These are phyloP conservation scores for Anoplius nigerrimus DNA, from an alignment of 2,888 invertebrate species.

Conservation along the genomic window DNA sequence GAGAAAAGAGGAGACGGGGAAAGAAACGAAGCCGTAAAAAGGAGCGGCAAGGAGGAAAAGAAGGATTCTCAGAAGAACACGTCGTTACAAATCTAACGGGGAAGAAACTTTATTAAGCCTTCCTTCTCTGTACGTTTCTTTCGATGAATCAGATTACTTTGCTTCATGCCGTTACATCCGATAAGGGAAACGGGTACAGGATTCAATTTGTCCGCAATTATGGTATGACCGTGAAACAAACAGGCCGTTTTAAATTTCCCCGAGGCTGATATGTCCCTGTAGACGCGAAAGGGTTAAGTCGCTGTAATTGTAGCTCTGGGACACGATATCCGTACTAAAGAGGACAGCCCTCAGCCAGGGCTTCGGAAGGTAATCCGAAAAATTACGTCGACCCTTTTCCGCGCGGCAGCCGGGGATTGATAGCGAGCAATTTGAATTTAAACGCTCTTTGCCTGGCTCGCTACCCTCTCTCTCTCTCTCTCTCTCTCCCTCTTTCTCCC, in stretches of 20 bases:
- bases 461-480: too few relatives aligned
- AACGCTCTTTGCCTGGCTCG: slow-evolving; percentile 2
- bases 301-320: slow-evolving; percentile 1
- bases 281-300: too few relatives aligned
- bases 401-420: background rate
- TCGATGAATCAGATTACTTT: too few relatives aligned
- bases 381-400: slow-evolving; percentile 1
- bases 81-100: background rate
- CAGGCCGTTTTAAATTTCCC: too few relatives aligned
- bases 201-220: too few relatives aligned
- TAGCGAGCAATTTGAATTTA: slow-evolving; percentile 2
- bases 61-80: background rate
- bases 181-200: too few relatives aligned
- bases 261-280: too few relatives aligned
- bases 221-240: too few relatives aligned
- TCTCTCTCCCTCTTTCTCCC: too few relatives aligned
- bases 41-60: slow-evolving; percentile 13
- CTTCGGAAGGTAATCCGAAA: background rate
- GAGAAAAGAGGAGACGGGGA: slow-evolving; percentile 10
- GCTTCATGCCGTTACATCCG: too few relatives aligned
- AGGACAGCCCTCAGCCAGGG: background rate
- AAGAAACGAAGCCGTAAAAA: slow-evolving; percentile 17
- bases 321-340: background rate
- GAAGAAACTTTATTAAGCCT: background rate
- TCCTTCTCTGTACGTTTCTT: too few relatives aligned